Base-by-base conservation (phyloP, 1,140 invertebrate species). In the Nylanderia fulva region DNA sequence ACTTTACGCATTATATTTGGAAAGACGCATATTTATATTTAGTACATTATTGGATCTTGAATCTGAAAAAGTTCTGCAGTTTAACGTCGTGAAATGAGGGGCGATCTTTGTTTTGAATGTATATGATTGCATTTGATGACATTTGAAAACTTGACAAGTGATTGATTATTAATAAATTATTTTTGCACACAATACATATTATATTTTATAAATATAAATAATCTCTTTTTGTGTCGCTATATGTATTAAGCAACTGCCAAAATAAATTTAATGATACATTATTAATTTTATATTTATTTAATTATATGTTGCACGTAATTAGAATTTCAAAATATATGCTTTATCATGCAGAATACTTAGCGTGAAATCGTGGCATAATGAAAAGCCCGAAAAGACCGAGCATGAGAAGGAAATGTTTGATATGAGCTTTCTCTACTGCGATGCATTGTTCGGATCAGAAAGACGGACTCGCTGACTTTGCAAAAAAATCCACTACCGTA, bases 381-480 rank as follows among this genome's bases (percentile, higher is more conserved):
- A 80, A 68, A 68, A 68, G 21, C 21, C 54, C 33, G 76, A 4
- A 11, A 64, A 64, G 75, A 8, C 75, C 18, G 7, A 36, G 56
- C 36, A 6, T 42, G 39, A 63, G 27, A 64, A 29, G 39, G 33
- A 33, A 64, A 64, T 13, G 15, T 36, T 64, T 11, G 36, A 15
- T 24, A 29, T n/a, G 5, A 24, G 1, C 15, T 80, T 56, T 39
- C 33, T 58, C 7, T 27, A 6, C 54, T 29, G 72, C 61, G 36
- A 61, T 84, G 56, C 69, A 76, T 76, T 48, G 72, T 84, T 42
- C n/a, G 54, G 8, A 61, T 60, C 13, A 54, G 42, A 71, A 60
- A 71, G 79, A 83, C 52, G 36, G 45, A 71, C 42, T 84, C 58
- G 24, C 77, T 68, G 77, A 68, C 77, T 68, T 82, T 82, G 52